Conservation (phyloP, 2,888 invertebrate species). For the Drosophila paucipuncta region DNA sequence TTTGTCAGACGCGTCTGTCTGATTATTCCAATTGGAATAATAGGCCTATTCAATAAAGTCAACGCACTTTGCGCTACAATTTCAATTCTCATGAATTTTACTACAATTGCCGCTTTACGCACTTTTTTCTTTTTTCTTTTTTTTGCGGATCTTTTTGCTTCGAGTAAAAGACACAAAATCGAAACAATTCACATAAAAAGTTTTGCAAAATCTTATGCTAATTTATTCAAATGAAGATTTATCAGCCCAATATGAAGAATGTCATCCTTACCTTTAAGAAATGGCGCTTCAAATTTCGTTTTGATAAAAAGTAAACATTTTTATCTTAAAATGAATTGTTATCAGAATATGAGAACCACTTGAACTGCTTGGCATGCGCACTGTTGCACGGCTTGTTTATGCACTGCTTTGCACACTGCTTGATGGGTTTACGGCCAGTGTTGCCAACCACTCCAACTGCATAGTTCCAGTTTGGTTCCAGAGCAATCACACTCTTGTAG, state of each 20-base stretch:
- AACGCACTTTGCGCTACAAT: slow-evolving; percentile 64
- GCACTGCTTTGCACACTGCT: neutral
- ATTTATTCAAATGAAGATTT: slow-evolving; percentile 37
- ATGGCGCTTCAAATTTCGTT: neutral
- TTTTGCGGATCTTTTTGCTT: neutral
- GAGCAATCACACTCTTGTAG: neutral
- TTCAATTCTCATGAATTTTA: slow-evolving; percentile 73
- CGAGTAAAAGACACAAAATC: neutral
- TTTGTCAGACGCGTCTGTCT: slow-evolving; percentile 47
- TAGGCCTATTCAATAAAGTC: slow-evolving; percentile 67
- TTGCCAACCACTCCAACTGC: slow-evolving; percentile 19
- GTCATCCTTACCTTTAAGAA: no score
- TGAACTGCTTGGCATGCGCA: neutral
- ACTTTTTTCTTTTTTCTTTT: slow-evolving; percentile 45
- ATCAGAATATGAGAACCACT: neutral
- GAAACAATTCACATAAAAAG: slow-evolving; percentile 23
- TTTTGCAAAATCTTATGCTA: slow-evolving; percentile 13
- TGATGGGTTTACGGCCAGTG: neutral
- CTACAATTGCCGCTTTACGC: slow-evolving; percentile 80
- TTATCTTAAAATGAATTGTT: neutral
- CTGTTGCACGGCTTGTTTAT: neutral
- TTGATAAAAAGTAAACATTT: neutral
- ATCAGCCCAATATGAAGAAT: neutral
- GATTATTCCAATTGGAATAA: slow-evolving; percentile 43
- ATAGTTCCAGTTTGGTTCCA: slow-evolving; percentile 9